Evolutionary conservation across 2,113 vertebrate genomes (phyloP).

Genomic region (Phalacrocorax carbo): DNA sequence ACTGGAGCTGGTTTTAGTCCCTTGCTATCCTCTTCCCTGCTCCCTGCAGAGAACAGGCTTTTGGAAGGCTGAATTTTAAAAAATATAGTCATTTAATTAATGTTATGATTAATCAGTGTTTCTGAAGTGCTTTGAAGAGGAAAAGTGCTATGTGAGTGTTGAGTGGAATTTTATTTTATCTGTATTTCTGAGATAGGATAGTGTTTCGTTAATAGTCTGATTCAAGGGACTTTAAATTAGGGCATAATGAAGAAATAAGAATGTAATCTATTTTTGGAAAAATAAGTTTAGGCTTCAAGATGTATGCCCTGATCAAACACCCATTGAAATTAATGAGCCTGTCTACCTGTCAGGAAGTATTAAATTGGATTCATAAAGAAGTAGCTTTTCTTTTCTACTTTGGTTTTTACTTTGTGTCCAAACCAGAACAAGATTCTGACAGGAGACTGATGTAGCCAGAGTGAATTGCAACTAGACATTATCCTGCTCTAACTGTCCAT

Average conservation of each 20-base stretch:
- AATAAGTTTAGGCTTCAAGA: slow-evolving; percentile 11
- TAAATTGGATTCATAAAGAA: not conserved
- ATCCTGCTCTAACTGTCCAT: not conserved
- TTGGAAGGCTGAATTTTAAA: not conserved
- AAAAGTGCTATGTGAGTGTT: not conserved
- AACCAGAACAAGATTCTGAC: not conserved
- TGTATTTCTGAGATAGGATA: slow-evolving; percentile 34
- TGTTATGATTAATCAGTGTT: slow-evolving; percentile 52
- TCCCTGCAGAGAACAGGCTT: slow-evolving; percentile 34
- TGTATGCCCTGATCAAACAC: not conserved
- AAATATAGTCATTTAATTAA: slow-evolving; percentile 12
- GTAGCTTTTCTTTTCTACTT: not conserved
- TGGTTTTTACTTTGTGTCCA: not conserved
- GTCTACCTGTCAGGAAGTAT: not conserved
- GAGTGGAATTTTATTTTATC: slow-evolving; percentile 43
- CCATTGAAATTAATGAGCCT: not conserved
- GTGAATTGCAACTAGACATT: not conserved
- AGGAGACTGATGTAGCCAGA: not conserved
- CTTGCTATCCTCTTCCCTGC: not conserved
- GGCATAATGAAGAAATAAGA: slow-evolving; percentile 36
- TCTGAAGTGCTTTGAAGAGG: slow-evolving; percentile 52
- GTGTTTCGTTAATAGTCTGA: slow-evolving; percentile 28
- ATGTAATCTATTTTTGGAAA: slow-evolving; percentile 29
- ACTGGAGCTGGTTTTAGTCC: slow-evolving; percentile 31
- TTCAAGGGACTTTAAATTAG: slow-evolving; percentile 41